Evolutionary conservation across 2,888 invertebrate species (phyloP).

Genomic region (Molanna angustata): DNA sequence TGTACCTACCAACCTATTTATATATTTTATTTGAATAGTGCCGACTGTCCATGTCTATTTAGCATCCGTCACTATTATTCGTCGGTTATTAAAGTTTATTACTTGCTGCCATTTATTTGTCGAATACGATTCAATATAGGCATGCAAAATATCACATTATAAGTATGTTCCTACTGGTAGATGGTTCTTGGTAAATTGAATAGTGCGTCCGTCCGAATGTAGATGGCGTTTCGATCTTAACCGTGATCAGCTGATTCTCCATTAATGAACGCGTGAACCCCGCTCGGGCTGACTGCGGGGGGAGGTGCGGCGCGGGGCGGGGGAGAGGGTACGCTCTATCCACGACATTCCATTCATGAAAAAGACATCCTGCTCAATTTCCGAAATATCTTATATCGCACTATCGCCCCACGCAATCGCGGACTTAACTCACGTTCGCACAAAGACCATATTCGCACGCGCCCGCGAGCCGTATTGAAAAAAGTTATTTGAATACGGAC

Average conservation of each 20-base stretch:
- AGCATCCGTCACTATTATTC: too few relatives aligned
- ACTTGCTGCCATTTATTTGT: too few relatives aligned
- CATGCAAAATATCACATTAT: too few relatives aligned
- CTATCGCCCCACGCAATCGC: too few relatives aligned
- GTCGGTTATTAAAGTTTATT: too few relatives aligned
- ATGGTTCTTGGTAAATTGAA: too few relatives aligned
- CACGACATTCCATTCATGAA: conserved; percentile 28
- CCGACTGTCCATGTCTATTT: too few relatives aligned
- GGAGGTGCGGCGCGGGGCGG: conserved; percentile 3
- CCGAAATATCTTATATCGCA: background rate
- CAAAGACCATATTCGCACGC: background rate
- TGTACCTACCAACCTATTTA: too few relatives aligned
- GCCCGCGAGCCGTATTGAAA: background rate
- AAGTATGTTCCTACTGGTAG: too few relatives aligned
- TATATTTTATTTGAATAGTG: too few relatives aligned
- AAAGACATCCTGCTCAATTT: conserved; percentile 9
- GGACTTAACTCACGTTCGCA: background rate
- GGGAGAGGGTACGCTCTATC: conserved; percentile 4
- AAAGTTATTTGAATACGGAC: background rate
- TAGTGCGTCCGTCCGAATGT: background rate
- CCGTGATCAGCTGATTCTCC: conserved; percentile 20
- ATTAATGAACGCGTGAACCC: conserved; percentile 25
- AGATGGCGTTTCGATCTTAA: conserved; percentile 2
- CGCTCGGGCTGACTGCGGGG: background rate
- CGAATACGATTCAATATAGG: too few relatives aligned